These are phyloP conservation scores for Cephus cinctus DNA, from an alignment of 1,140 invertebrate species.

Conservation along the genomic window DNA sequence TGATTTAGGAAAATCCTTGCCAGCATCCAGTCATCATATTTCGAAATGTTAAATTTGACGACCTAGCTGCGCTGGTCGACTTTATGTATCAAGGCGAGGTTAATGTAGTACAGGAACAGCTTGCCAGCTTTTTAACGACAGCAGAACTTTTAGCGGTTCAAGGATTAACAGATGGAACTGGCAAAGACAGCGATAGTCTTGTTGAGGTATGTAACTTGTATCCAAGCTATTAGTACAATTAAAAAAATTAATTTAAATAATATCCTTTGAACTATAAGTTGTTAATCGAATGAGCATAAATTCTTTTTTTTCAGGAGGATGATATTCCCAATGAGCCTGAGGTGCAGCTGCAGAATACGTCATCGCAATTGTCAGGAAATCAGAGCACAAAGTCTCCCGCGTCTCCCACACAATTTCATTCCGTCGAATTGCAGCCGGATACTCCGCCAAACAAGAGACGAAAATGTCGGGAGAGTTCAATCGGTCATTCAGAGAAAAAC, in stretches of 20 bases:
- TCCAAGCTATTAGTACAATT: too few relatives aligned
- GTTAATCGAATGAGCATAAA: background rate
- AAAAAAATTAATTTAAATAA: too few relatives aligned
- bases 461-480: conserved; percentile 50
- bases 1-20: conserved; percentile 72
- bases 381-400: conserved; percentile 47
- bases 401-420: conserved; percentile 44
- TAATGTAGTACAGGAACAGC: conserved; percentile 65
- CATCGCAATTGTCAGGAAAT: conserved; percentile 45
- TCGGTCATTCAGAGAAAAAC: conserved; percentile 40
- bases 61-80: conserved; percentile 77
- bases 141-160: conserved; percentile 66
- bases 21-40: conserved; percentile 86
- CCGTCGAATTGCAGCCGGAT: conserved; percentile 44
- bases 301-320: conserved; percentile 40
- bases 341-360: conserved; percentile 50
- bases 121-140: conserved; percentile 64
- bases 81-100: conserved; percentile 80
- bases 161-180: conserved; percentile 60
- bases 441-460: conserved; percentile 48
- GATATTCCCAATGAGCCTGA: conserved; percentile 55
- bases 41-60: conserved; percentile 78
- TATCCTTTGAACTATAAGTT: too few relatives aligned
- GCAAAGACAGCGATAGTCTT: conserved; percentile 51
- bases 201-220: conserved; percentile 45